phyloP scores from a whole-genome alignment of 2,888 invertebrate genomes.

The Bugula neritina region DNA sequence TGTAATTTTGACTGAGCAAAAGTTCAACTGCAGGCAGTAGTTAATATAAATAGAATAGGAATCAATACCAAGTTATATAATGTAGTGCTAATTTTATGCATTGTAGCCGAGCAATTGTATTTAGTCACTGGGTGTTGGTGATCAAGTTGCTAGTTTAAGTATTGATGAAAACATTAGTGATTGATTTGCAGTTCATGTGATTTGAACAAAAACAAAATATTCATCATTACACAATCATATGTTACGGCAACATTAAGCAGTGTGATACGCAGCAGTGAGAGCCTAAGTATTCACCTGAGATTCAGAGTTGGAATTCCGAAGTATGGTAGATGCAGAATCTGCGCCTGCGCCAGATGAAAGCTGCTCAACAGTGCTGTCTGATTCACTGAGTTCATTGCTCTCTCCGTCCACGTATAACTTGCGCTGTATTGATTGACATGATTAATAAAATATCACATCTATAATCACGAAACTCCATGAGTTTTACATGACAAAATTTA shows the following conservation, averaged over 20 bases:
- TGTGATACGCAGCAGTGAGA: too few relatives aligned
- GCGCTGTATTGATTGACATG: background rate
- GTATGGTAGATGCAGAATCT: background rate
- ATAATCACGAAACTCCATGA: too few relatives aligned
- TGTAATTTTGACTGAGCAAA: too few relatives aligned
- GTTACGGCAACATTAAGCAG: too few relatives aligned
- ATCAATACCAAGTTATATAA: background rate
- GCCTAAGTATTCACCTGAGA: too few relatives aligned
- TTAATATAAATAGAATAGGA: too few relatives aligned
- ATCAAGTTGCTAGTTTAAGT: background rate
- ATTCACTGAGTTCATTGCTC: background rate
- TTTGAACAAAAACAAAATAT: background rate
- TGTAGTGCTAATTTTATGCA: background rate
- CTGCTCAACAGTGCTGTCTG: conserved; percentile 14
- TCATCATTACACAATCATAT: too few relatives aligned
- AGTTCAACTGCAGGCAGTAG: too few relatives aligned
- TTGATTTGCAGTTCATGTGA: background rate
- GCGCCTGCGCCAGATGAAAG: background rate
- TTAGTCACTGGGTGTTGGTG: background rate
- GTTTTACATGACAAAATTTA: too few relatives aligned
- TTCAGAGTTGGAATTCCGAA: background rate
- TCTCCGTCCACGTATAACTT: background rate
- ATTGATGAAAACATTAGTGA: background rate
- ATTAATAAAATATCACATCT: too few relatives aligned
- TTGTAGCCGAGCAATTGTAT: background rate